A percentile compares a stretch with the other conserved stretches of the same genome.
Conservation (phyloP, 2,113 vertebrate species). For the Zosterops borbonicus region DNA sequence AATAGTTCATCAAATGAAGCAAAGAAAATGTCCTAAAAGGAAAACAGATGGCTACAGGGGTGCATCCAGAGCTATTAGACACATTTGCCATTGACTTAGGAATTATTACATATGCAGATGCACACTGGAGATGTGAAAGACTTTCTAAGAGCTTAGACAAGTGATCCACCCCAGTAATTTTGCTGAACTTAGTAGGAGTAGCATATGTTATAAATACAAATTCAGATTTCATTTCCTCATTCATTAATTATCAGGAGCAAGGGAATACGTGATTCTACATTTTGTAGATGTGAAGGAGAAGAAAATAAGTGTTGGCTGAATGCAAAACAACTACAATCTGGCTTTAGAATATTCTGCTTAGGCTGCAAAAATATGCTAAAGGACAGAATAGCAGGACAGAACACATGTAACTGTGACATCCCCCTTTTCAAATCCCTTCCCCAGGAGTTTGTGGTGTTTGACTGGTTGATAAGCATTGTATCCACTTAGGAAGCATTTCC, state of each 20-base stretch:
- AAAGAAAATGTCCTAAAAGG: not conserved
- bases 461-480: not conserved
- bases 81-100: not conserved
- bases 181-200: slow-evolving; percentile 7
- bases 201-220: not conserved
- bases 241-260: not conserved
- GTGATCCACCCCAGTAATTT: not conserved
- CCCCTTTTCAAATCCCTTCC: not conserved
- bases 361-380: not conserved
- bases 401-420: not conserved
- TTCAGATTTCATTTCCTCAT: not conserved
- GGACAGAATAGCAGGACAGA: not conserved
- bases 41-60: not conserved
- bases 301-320: not conserved
- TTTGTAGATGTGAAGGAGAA: not conserved
- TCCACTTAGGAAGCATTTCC: not conserved
- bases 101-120: not conserved
- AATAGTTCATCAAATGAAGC: not conserved
- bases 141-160: not conserved
- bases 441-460: not conserved
- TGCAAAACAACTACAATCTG: not conserved
- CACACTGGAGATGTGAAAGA: not conserved
- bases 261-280: not conserved
- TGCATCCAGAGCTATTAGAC: not conserved
- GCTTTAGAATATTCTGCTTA: not conserved